Conservation (phyloP, 2,113 vertebrate genomes). For the Hippocampus abdominalis region DNA sequence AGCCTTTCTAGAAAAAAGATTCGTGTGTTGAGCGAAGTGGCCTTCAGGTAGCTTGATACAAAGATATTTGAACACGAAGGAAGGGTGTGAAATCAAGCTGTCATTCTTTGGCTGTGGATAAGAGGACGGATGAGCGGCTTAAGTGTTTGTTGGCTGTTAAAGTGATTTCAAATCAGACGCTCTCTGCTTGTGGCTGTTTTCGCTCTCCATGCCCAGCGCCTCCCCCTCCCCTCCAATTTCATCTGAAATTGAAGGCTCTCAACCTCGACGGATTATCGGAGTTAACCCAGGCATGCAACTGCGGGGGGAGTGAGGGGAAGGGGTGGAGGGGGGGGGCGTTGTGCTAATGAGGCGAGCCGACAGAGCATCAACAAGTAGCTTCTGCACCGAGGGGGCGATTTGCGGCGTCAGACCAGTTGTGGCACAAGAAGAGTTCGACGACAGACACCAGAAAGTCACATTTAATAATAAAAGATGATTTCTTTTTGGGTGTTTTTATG, state of each 20-base stretch:
- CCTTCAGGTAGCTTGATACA: conserved; percentile 23
- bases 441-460: conserved; percentile 41
- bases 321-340: background rate
- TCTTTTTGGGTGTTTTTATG: conserved; percentile 69
- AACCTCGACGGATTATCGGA: conserved; percentile 53
- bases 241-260: conserved; percentile 65
- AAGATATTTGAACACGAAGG: conserved; percentile 11
- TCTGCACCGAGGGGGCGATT: conserved; percentile 1
- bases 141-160: conserved; percentile 36
- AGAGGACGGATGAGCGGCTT: conserved; percentile 49
- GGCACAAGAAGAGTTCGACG: conserved; percentile 24
- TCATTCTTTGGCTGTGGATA: conserved; percentile 34
- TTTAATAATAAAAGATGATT: conserved; percentile 58
- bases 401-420: background rate
- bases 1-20: too few relatives aligned
- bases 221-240: conserved; percentile 50
- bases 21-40: background rate
- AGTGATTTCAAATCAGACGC: conserved; percentile 44
- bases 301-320: background rate
- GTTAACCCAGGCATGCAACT: conserved; percentile 43
- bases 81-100: conserved; percentile 22
- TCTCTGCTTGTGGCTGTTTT: conserved; percentile 30
- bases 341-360: conserved; percentile 49
- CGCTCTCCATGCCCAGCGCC: conserved; percentile 23
- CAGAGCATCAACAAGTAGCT: conserved; percentile 46